Conservation (phyloP, 2,797 vertebrate species). For the Spinus olivaceus region DNA sequence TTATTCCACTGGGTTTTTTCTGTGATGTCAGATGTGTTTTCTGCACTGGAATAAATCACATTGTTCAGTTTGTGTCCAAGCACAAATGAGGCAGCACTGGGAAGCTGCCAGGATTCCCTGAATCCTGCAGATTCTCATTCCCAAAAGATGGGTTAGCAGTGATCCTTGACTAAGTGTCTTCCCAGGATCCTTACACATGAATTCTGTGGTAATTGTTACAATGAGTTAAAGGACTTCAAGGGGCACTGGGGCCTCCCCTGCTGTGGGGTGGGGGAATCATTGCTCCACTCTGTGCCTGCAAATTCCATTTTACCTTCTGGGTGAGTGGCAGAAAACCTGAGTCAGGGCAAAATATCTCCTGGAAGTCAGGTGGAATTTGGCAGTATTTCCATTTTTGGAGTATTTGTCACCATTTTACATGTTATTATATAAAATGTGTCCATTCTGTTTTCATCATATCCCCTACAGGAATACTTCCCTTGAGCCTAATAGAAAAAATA, state of each 20-base stretch:
- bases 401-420: not conserved
- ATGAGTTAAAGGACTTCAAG: not conserved
- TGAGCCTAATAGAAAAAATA: not conserved
- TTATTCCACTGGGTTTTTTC: not conserved
- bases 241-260: not conserved
- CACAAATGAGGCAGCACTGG: not conserved
- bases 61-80: not conserved
- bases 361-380: not conserved
- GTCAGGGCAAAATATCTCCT: not conserved
- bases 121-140: not conserved
- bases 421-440: not conserved
- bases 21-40: not conserved
- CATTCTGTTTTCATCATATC: not conserved
- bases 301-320: not conserved
- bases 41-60: not conserved
- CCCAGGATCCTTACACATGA: not conserved
- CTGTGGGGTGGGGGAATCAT: not conserved
- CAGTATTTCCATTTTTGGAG: not conserved
- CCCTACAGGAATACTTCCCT: not conserved
- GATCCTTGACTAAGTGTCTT: not conserved
- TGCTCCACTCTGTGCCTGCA: not conserved
- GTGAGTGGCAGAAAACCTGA: not conserved
- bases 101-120: not conserved
- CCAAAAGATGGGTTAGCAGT: not conserved
- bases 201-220: not conserved